phyloP scores from a whole-genome alignment of 1,140 invertebrate species.

The Solenopsis invicta region DNA sequence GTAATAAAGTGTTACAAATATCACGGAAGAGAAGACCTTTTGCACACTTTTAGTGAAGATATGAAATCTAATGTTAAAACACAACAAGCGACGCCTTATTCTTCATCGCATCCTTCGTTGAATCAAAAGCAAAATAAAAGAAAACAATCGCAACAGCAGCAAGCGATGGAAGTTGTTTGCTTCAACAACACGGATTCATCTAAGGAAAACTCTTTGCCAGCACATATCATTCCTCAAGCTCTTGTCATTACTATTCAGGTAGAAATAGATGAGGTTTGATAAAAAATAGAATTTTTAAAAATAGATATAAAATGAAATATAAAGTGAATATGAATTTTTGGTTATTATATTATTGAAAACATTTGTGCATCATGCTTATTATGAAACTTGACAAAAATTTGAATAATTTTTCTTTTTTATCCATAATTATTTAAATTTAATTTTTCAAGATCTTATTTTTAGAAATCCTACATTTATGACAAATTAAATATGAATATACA shows the following conservation, averaged over 20 bases:
- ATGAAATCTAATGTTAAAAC: conserved; percentile 89
- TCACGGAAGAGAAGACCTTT: conserved; percentile 97
- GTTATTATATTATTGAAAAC: not conserved
- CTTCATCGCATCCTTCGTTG: conserved; percentile 80
- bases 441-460: too few species aligned
- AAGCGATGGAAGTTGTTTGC: conserved; percentile 90
- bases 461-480: too few species aligned
- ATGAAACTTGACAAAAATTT: conserved; percentile 5
- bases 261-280: conserved; percentile 87
- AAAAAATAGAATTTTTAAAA: conserved; percentile 57
- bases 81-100: conserved; percentile 84
- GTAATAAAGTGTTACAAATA: conserved; percentile 99
- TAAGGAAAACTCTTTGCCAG: conserved; percentile 87
- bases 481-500: too few species aligned
- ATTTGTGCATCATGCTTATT: not conserved
- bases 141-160: conserved; percentile 82
- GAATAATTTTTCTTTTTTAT: not conserved
- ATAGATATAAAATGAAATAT: conserved; percentile 21
- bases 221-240: conserved; percentile 88
- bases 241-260: conserved; percentile 90
- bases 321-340: conserved; percentile 3
- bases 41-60: conserved; percentile 97
- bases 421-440: too few species aligned
- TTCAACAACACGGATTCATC: conserved; percentile 88
- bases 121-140: conserved; percentile 79